Base-by-base conservation (phyloP, 1,140 invertebrate genomes). In the Magallana angulata region DNA sequence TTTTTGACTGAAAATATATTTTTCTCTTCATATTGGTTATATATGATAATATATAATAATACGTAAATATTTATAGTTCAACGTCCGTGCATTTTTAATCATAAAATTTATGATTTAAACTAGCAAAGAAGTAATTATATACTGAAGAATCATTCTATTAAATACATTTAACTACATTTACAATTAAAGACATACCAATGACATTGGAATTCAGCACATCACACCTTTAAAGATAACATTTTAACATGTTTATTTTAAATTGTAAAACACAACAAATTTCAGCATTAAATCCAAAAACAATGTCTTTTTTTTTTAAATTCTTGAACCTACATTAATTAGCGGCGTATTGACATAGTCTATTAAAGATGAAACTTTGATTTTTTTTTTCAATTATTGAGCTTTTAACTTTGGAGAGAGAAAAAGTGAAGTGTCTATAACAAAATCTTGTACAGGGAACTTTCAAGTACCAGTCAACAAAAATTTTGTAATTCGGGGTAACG, bases 181-280 rank as follows among this genome's bases (percentile, higher is more conserved):
- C n/a, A 62, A 6, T 62, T 12, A 12, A 16, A 62, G 60, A 36
- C 68, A 8, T 76, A 76, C 68, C 68, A 76, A 24, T 76, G 68
- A 76, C 68, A 76, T 76, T 76, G 24, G 68, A 30, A 24, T 30
- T 76, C 68, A 76, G 68, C 68, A 76, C 24, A 76, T 76, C 36
- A 76, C 36, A 24, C 12, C 36, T 24, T 9, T 48, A 48, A 48
- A 48, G 36, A 7, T 64, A 64, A 64, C 14, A 18, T 16, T 5
- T 16, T n/a, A n/a, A 14, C 60, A 64, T 64, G 12, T n/a, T n/a
- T 64, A 64, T 16, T n/a, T 18, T 1, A 16, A 62, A 14, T 62
- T 12, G n/a, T 62, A n/a, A 62, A 62, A n/a, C n/a, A 16, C n/a
- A n/a, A 16, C 8, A 62, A 12, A 62, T 14, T 12, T n/a, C 60